phyloP scores from a whole-genome alignment of 2,797 vertebrate species.

The Bucorvus abyssinicus region DNA sequence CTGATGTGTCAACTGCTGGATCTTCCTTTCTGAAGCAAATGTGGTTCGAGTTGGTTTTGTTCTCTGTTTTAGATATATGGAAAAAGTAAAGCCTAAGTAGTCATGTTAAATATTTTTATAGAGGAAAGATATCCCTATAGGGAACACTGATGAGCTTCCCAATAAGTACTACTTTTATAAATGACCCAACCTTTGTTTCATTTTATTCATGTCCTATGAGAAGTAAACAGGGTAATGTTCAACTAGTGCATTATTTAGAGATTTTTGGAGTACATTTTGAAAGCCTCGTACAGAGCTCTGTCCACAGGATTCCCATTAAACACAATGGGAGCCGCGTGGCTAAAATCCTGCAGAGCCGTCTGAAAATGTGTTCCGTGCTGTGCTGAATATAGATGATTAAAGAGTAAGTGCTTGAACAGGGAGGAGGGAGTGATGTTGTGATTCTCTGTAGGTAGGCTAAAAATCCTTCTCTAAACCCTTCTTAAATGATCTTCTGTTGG shows the following conservation, averaged over 20 bases:
- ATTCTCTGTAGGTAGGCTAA: not conserved
- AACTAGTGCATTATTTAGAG: constrained; percentile 61
- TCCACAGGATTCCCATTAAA: constrained; percentile 65
- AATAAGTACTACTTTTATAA: not conserved
- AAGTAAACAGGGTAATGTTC: constrained; percentile 44
- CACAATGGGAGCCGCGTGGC: constrained; percentile 44
- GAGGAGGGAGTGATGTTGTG: constrained; percentile 12
- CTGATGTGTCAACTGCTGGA: not conserved
- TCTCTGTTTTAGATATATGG: not conserved
- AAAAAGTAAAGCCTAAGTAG: not conserved
- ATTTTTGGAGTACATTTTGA: constrained; percentile 55
- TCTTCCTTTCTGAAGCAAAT: not conserved
- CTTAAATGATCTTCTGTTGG: constrained; percentile 16
- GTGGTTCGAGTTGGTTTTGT: not conserved
- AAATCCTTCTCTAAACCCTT: not conserved
- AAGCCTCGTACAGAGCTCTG: constrained; percentile 24
- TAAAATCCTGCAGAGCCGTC: constrained; percentile 54
- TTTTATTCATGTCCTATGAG: constrained; percentile 3
- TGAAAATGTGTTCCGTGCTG: constrained; percentile 54
- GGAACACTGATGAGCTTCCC: constrained; percentile 10
- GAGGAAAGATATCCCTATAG: not conserved
- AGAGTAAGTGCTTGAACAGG: constrained; percentile 26
- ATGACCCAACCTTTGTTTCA: constrained; percentile 15
- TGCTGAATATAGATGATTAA: constrained; percentile 56
- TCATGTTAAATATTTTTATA: not conserved